Conservation (phyloP, 2,888 invertebrate species). For the Palloptera scutellata region DNA sequence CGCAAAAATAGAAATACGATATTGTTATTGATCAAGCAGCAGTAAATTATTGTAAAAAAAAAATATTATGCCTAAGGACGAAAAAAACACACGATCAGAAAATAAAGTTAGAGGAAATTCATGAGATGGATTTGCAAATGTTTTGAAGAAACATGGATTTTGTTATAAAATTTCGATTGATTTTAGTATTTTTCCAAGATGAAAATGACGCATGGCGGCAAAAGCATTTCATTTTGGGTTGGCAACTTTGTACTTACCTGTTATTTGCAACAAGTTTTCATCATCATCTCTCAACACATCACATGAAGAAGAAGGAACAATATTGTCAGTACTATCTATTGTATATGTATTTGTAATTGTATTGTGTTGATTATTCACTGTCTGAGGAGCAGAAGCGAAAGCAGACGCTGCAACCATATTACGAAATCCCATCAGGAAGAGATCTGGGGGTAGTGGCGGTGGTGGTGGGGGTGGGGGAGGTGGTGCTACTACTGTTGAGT, state of each 20-base stretch:
- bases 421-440: not conserved
- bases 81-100: not conserved
- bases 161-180: too few relatives aligned
- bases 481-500: slow-evolving; percentile 39
- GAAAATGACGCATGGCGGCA: too few relatives aligned
- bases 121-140: not conserved
- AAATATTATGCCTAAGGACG: not conserved
- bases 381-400: slow-evolving; percentile 28
- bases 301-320: not conserved
- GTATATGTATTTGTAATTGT: slow-evolving; percentile 30
- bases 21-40: not conserved
- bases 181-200: too few relatives aligned
- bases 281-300: slow-evolving; percentile 11
- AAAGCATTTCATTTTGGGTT: too few relatives aligned
- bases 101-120: not conserved
- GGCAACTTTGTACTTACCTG: slow-evolving; percentile 38
- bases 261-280: slow-evolving; percentile 37
- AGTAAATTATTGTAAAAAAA: not conserved
- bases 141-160: too few relatives aligned
- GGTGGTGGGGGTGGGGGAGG: slow-evolving; percentile 57
- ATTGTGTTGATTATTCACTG: slow-evolving; percentile 31
- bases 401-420: slow-evolving; percentile 32
- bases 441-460: slow-evolving; percentile 38
- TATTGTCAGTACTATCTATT: slow-evolving; percentile 20
- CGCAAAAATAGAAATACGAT: not conserved